These are phyloP conservation scores for Ardeotis arabs DNA, from an alignment of 2,113 vertebrate species.

Conservation along the genomic window DNA sequence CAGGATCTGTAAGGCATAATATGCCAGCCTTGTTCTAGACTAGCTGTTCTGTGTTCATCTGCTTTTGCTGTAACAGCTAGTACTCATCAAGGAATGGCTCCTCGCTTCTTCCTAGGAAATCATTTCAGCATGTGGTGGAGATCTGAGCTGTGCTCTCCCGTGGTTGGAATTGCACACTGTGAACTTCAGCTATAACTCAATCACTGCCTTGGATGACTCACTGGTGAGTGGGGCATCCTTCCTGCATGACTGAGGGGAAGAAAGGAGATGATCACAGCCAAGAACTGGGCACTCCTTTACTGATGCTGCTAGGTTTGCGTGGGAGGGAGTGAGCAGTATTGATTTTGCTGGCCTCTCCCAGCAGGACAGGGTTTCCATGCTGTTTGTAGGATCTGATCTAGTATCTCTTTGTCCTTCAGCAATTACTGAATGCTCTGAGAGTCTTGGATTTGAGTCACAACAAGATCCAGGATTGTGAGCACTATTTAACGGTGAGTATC, in stretches of 20 bases:
- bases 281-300: not conserved
- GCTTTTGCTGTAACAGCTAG: not conserved
- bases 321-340: not conserved
- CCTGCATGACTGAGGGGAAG: not conserved
- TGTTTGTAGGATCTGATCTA: not conserved
- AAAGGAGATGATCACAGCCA: not conserved
- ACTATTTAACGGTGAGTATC: slow-evolving; percentile 80
- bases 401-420: slow-evolving; percentile 66
- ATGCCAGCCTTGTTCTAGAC: not conserved
- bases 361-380: not conserved
- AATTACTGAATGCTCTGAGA: slow-evolving; percentile 87
- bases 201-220: slow-evolving; percentile 88
- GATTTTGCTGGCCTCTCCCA: slow-evolving; percentile 1
- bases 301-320: not conserved
- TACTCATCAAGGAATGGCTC: not conserved
- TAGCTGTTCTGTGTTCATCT: not conserved
- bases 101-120: slow-evolving; percentile 82
- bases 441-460: slow-evolving; percentile 94
- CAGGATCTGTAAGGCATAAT: not conserved
- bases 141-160: slow-evolving; percentile 92
- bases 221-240: slow-evolving; percentile 81
- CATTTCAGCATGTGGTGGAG: slow-evolving; percentile 91
- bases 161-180: slow-evolving; percentile 94
- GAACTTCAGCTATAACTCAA: slow-evolving; percentile 92
- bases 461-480: slow-evolving; percentile 87